Percentiles rank a stretch among this genome's conserved stretches.
Evolutionary conservation across 2,888 invertebrate genomes (phyloP).

Genomic region (Cheilosia pagana): DNA sequence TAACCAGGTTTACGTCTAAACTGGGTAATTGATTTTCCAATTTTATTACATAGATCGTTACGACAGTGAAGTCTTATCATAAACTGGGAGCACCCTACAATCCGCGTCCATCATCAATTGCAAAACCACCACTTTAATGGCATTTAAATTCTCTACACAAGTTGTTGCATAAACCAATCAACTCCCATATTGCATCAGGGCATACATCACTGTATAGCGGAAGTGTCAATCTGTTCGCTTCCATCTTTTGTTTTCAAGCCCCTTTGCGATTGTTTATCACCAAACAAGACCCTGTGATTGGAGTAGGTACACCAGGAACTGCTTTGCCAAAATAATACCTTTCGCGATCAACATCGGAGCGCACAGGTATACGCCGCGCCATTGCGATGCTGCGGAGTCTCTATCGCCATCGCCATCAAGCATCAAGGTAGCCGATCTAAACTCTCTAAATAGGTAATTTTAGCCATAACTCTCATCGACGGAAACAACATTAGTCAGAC

Average conservation of each 20-base stretch:
- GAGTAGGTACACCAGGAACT: slow-evolving; percentile 46
- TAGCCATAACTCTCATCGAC: slow-evolving; percentile 30
- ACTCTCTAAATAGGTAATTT: slow-evolving; percentile 41
- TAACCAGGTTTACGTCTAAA: too few species aligned
- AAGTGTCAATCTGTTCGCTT: slow-evolving; percentile 5
- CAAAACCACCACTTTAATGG: not conserved
- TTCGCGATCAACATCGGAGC: not conserved
- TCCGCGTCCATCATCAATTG: not conserved
- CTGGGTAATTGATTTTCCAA: too few species aligned
- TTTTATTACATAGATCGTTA: too few species aligned
- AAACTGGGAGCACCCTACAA: not conserved
- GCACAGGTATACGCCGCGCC: not conserved
- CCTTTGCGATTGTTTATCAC: too few species aligned
- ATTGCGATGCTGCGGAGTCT: not conserved
- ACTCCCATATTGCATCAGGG: slow-evolving; percentile 10
- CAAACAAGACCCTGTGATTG: too few species aligned
- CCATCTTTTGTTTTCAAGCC: not conserved
- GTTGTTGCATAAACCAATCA: slow-evolving; percentile 13
- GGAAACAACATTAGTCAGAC: slow-evolving; percentile 36
- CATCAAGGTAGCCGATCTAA: slow-evolving; percentile 21
- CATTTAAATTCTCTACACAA: not conserved
- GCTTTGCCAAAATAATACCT: slow-evolving; percentile 11
- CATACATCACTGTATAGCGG: slow-evolving; percentile 3
- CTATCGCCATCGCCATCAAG: slow-evolving; percentile 4
- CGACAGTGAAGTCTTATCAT: too few species aligned